Evolutionary conservation across 2,797 vertebrate species (phyloP), one percentile per base, ranked within the genome.

Genomic region (Anguilla marmorata): DNA sequence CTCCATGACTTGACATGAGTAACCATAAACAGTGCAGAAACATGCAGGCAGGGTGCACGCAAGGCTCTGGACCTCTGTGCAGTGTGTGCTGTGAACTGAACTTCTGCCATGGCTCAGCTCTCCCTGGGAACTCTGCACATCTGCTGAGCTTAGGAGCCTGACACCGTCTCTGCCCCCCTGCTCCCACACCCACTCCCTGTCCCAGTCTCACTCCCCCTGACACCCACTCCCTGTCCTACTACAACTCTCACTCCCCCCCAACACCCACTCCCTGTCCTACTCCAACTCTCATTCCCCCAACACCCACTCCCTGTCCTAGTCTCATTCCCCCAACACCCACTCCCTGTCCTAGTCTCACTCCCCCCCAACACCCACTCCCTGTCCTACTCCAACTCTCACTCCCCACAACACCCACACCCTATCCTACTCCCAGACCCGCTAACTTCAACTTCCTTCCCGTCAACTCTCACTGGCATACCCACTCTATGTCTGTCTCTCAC

Each of bases 51-150:
- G 93, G 92, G 90, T 87, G 91, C 93, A 95, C 91, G 93, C 92
- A 85, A 94, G 85, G 89, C 90, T 91, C 91, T 58, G 92, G 69
- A 86, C 92, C 93, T 94, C 89, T 88, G 74, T 85, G 90, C 92
- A 87, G 86, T 58, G 86, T 79, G 87, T 87, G 89, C 80, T 88
- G 93, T 90, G 89, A 92, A 89, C 91, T 94, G 92, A 94, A 91
- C 83, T 30, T 85, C 92, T 93, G 93, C 94, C 94, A 94, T 88
- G 88, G 45, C 92, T 93, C 92, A 89, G 91, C 27, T 84, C 33
- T 89, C 4, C 91, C 21, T n/a, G 89, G 90, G 92, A 95, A 94
- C 93, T 94, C 92, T 92, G 91, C 87, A 94, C 94, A 96, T 95
- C 94, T 96, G 94, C 92, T 94, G 92, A 91, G 92, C 92, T 94